Evolutionary conservation across 2,797 vertebrate genomes (phyloP).

Genomic region (Macropodus opercularis): DNA sequence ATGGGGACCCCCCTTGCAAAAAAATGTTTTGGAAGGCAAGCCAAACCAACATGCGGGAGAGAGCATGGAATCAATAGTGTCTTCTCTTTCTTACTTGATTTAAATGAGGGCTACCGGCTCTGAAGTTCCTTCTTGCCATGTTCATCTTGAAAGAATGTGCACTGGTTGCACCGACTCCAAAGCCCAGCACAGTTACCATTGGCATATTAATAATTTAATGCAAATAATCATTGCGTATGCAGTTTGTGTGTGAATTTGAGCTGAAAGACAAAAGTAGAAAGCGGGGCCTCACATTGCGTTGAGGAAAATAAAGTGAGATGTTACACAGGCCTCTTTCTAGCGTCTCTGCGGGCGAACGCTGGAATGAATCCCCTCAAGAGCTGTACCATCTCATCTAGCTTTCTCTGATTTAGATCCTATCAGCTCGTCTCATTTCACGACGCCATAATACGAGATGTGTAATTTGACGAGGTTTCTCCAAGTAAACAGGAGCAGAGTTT

Average conservation of each 20-base stretch:
- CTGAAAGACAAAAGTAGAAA: constrained; percentile 82
- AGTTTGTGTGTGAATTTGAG: constrained; percentile 79
- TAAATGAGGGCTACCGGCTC: constrained; percentile 80
- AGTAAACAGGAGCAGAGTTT: constrained; percentile 60
- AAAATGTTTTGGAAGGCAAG: constrained; percentile 80
- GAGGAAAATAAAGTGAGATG: constrained; percentile 81
- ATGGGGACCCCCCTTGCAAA: constrained; percentile 70
- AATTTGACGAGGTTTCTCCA: constrained; percentile 69
- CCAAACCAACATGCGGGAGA: constrained; percentile 68
- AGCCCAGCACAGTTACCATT: constrained; percentile 77
- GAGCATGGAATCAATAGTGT: constrained; percentile 79
- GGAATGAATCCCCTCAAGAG: constrained; percentile 75
- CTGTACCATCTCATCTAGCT: constrained; percentile 66
- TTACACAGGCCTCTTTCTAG: constrained; percentile 70
- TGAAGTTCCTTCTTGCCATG: constrained; percentile 79
- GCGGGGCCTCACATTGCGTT: constrained; percentile 75
- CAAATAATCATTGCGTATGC: constrained; percentile 83
- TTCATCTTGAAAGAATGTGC: constrained; percentile 79
- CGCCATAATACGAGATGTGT: constrained; percentile 62
- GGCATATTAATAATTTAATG: constrained; percentile 82
- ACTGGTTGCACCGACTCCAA: constrained; percentile 75
- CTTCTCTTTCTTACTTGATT: constrained; percentile 80
- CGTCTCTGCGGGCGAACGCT: constrained; percentile 73
- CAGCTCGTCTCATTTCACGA: constrained; percentile 57
- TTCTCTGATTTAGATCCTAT: constrained; percentile 71